These are phyloP conservation scores for Acanthosepion esculentum DNA, from an alignment of 2,888 invertebrate species.

Conservation along the genomic window DNA sequence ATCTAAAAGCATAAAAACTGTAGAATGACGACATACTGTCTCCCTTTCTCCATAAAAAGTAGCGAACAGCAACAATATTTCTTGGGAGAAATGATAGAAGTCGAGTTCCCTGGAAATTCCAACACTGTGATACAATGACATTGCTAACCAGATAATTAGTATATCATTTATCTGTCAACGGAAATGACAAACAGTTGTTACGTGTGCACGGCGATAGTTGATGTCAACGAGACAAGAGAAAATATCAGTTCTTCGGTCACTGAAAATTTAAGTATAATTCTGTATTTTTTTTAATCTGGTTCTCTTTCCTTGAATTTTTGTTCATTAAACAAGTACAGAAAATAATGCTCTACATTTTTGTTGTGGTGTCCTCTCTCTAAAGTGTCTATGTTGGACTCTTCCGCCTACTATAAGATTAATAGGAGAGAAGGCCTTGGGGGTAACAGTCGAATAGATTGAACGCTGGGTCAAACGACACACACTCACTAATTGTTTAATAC, in stretches of 20 bases:
- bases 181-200: background rate
- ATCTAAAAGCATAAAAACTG: background rate
- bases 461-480: no score
- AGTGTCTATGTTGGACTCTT: no score
- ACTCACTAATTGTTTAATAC: no score
- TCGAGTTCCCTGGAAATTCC: background rate
- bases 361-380: no score
- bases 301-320: no score
- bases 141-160: background rate
- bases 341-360: no score
- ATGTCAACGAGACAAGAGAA: background rate
- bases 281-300: no score
- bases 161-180: background rate
- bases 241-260: background rate
- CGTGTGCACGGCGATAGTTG: background rate
- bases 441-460: no score
- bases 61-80: background rate
- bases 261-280: background rate
- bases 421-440: no score
- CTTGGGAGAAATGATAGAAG: background rate
- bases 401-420: no score
- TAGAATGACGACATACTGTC: background rate
- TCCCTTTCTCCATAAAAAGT: background rate
- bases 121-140: background rate
- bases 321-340: no score